Conservation (phyloP, 2,888 invertebrate species). For the Amblyjoppa fuscipennis region DNA sequence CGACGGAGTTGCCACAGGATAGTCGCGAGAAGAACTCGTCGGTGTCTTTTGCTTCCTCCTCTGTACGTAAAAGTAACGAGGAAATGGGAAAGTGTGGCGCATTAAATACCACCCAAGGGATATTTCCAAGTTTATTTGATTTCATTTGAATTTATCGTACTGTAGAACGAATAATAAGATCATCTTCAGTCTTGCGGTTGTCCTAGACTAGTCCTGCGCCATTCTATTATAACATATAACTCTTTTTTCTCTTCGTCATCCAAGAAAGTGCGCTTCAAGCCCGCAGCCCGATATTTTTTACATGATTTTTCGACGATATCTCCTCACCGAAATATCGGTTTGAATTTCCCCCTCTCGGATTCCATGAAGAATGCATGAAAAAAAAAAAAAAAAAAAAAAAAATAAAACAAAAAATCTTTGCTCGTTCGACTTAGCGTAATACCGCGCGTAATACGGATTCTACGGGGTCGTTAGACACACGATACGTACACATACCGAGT, state of each 20-base stretch:
- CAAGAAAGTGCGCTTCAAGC: too few species aligned
- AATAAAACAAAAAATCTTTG: neutral
- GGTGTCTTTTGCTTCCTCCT: slow-evolving; percentile 63
- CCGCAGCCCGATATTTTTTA: too few species aligned
- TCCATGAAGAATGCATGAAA: neutral
- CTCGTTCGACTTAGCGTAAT: slow-evolving; percentile 24
- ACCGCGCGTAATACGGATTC: slow-evolving; percentile 23
- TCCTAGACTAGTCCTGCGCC: too few species aligned
- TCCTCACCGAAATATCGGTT: neutral
- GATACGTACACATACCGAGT: neutral
- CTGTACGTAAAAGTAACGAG: slow-evolving; percentile 61
- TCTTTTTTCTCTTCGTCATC: too few species aligned
- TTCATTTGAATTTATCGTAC: too few species aligned
- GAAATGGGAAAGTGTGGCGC: slow-evolving; percentile 62
- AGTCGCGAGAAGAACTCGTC: slow-evolving; percentile 49
- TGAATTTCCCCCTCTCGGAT: neutral
- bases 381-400: neutral
- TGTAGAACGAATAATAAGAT: too few species aligned
- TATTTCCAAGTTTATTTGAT: too few species aligned
- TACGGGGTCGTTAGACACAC: slow-evolving; percentile 1
- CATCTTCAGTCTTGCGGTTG: too few species aligned
- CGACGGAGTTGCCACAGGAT: neutral
- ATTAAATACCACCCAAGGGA: neutral
- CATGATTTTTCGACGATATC: too few species aligned
- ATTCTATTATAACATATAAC: too few species aligned